These are phyloP conservation scores for Dusona sp. DNA, from an alignment of 2,888 invertebrate genomes.

Conservation along the genomic window DNA sequence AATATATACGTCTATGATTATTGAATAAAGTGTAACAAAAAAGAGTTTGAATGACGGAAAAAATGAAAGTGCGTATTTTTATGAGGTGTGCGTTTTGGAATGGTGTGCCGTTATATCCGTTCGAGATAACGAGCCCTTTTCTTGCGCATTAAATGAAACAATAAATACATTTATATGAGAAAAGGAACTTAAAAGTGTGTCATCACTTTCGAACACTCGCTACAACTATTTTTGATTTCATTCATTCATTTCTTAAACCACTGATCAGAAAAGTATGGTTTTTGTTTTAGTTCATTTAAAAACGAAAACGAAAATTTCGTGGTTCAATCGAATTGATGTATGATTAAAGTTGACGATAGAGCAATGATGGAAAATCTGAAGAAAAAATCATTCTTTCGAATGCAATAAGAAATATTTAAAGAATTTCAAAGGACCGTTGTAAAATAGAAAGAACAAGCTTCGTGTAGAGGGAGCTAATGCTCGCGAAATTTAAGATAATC, in stretches of 20 bases:
- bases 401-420: background rate
- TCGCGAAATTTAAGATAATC: background rate
- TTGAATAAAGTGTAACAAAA: background rate
- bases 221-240: conserved; percentile 1
- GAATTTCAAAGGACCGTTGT: background rate
- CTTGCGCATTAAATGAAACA: background rate
- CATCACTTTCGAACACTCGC: conserved; percentile 8
- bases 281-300: background rate
- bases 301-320: background rate
- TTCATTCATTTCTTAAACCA: background rate
- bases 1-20: background rate
- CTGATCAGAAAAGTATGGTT: background rate
- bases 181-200: conserved; percentile 14
- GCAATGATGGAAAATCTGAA: background rate
- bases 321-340: background rate
- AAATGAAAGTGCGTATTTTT: conserved; percentile 22
- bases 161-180: background rate
- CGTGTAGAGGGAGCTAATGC: background rate
- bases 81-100: background rate
- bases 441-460: background rate
- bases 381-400: background rate
- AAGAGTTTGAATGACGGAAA: background rate
- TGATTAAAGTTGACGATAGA: background rate
- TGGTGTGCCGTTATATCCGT: background rate
- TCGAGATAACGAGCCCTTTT: conserved; percentile 8